Base-by-base conservation (phyloP, 2,113 vertebrate species). In the Tachysurus fulvidraco region DNA sequence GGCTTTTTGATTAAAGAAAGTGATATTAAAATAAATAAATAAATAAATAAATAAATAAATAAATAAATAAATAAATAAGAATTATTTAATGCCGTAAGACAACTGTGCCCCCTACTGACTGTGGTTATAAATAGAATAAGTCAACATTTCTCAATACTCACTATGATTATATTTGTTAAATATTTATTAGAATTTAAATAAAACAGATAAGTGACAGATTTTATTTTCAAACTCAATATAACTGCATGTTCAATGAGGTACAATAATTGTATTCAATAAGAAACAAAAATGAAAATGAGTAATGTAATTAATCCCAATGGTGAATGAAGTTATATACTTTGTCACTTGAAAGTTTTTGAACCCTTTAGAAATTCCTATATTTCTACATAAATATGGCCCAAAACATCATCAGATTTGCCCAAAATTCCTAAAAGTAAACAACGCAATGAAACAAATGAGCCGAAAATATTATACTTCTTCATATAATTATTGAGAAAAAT, bases 91-190 rank as follows among this genome's bases (percentile, higher is more conserved):
- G 50, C 62, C 41, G 8, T 17, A 44, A 36, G 28, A 55, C 46
- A 78, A 9, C n/a, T 79, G 50, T n/a, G 50, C 76, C 84, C 62
- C 76, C 74, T 85, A 41, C 52, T 55, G 84, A 67, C 10, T 65
- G 65, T 55, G 60, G n/a, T 55, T 50, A 64, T 78, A 44, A 73
- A 84, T 4, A 1, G 13, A 2, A 16, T 28, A 54, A 78, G 30
- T 2, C 13, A 55, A n/a, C n/a, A 54, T 79, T 55, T 6, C 25
- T 54, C 0, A 2, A 5, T 54, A 52, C 41, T 3, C 46, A 74
- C 1, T 74, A 46, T 74, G 23, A 74, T 74, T 74, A 1, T 44
- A 25, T 46, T 23, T 46, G 41, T 44, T 46, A 46, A 46, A 23
- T 74, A 25, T 46, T 74, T 74, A 74, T 74, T 36, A 36, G 36